These are phyloP conservation scores for Solenopsis fugax DNA, from an alignment of 1,140 invertebrate genomes.

Conservation along the genomic window DNA sequence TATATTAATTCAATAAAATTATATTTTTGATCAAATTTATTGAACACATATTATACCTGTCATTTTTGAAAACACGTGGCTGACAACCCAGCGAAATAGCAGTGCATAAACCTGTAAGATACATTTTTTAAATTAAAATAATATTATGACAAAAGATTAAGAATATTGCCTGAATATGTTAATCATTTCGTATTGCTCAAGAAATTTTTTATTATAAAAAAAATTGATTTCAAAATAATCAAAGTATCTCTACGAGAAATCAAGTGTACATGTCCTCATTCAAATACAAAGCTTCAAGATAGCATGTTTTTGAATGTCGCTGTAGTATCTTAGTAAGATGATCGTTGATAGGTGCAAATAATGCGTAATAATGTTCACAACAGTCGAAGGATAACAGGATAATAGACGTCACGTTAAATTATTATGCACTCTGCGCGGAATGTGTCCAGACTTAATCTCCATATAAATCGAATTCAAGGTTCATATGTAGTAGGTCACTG, in stretches of 20 bases:
- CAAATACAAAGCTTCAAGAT: background rate
- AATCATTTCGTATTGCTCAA: background rate
- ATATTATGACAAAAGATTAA: background rate
- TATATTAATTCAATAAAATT: background rate
- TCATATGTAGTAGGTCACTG: constrained; percentile 23
- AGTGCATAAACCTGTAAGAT: constrained; percentile 1
- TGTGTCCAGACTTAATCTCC: constrained; percentile 39
- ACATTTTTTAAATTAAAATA: constrained; percentile 8
- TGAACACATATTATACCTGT: background rate
- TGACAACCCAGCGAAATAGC: background rate
- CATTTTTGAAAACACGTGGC: background rate
- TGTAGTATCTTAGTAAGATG: constrained; percentile 60
- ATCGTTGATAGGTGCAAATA: constrained; percentile 68
- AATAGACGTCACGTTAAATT: constrained; percentile 74
- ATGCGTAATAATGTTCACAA: constrained; percentile 70
- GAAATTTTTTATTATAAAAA: background rate
- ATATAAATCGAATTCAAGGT: constrained; percentile 28
- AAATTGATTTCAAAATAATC: background rate
- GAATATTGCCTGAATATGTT: background rate
- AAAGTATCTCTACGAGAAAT: background rate
- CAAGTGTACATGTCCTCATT: background rate
- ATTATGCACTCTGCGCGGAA: constrained; percentile 68
- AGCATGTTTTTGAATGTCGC: constrained; percentile 27
- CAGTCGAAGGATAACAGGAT: constrained; percentile 72
- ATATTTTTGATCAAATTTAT: background rate